Conservation (phyloP, 2,888 invertebrate genomes). For the Drosophila macrospina region DNA sequence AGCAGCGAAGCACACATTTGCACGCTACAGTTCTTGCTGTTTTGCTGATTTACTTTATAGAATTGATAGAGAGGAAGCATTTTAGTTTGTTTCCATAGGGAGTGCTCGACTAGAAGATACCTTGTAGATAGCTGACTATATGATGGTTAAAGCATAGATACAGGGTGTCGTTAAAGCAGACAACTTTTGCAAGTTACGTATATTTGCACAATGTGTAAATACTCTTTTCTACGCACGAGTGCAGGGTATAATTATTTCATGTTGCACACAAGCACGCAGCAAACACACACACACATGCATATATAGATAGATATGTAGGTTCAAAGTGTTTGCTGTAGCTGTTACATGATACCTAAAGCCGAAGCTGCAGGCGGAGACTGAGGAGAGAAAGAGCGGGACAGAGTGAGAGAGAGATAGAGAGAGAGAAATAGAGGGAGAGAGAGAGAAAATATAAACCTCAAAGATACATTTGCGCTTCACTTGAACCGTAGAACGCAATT, state of each 20-base stretch:
- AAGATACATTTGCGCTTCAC: conserved; percentile 81
- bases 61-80: too few relatives aligned
- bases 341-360: conserved; percentile 64
- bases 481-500: conserved; percentile 75
- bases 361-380: conserved; percentile 26
- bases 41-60: too few relatives aligned
- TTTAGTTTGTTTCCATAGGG: too few relatives aligned
- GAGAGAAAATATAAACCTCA: conserved; percentile 72
- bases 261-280: conserved; percentile 30
- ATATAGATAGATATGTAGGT: conserved; percentile 10
- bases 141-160: too few relatives aligned
- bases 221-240: background rate
- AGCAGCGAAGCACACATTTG: background rate
- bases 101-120: too few relatives aligned
- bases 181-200: background rate
- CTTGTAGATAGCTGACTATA: too few relatives aligned
- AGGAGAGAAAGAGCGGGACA: conserved; percentile 3
- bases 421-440: conserved; percentile 15
- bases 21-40: too few relatives aligned
- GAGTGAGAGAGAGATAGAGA: conserved; percentile 4
- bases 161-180: background rate
- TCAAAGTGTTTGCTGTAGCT: conserved; percentile 55
- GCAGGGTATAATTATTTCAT: conserved; percentile 63
- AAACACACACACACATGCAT: too few relatives aligned
- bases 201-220: background rate